These are phyloP conservation scores for Calephelis perditalis DNA, from an alignment of 2,888 invertebrate genomes.

Conservation along the genomic window DNA sequence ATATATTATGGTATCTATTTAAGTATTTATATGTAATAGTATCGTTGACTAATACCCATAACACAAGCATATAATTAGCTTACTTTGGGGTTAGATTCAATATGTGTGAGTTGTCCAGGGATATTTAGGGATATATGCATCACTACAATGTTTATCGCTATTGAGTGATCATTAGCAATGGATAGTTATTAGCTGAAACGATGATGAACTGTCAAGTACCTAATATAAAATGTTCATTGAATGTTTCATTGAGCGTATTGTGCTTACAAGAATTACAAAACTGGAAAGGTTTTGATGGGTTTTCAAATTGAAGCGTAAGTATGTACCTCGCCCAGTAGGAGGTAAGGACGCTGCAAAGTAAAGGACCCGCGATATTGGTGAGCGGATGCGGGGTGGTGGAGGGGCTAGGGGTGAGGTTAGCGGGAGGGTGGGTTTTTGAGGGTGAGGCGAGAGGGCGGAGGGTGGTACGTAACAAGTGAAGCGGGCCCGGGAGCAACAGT, in stretches of 20 bases:
- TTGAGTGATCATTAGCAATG: too few species aligned
- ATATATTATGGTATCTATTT: too few species aligned
- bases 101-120: too few species aligned
- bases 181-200: too few species aligned
- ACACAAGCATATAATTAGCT: too few species aligned
- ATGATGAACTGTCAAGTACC: too few species aligned
- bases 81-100: too few species aligned
- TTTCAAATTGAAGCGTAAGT: conserved; percentile 34
- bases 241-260: conserved; percentile 19
- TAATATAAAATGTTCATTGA: conserved; percentile 1
- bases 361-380: conserved; percentile 64
- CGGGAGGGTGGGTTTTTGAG: conserved; percentile 22
- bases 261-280: conserved; percentile 23
- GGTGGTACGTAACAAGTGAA: conserved; percentile 76
- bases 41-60: too few species aligned
- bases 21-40: too few species aligned
- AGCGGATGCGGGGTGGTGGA: conserved; percentile 51
- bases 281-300: conserved; percentile 26
- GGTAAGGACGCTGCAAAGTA: conserved; percentile 66
- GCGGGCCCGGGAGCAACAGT: conserved; percentile 77
- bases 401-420: conserved; percentile 39
- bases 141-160: too few species aligned
- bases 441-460: conserved; percentile 55
- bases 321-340: conserved; percentile 40
- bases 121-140: too few species aligned